Conservation (phyloP, 2,797 vertebrate genomes). For the Neosilurus mollespiculum region DNA sequence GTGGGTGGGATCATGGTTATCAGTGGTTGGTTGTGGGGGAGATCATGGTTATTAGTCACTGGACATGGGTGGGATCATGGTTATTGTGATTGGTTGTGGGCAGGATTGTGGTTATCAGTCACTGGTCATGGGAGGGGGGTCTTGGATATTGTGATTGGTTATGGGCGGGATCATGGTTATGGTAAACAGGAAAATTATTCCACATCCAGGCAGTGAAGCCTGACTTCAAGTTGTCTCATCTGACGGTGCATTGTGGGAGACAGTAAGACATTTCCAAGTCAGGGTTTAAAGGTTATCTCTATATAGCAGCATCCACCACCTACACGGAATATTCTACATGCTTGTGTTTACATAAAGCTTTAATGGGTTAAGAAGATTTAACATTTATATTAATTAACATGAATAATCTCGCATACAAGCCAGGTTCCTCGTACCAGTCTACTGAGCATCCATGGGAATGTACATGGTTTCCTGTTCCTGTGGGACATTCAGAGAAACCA, state of each 20-base stretch:
- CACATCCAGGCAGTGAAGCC: too few species aligned
- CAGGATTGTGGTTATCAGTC: too few species aligned
- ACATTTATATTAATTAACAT: neutral
- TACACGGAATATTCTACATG: neutral
- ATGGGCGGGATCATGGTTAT: too few species aligned
- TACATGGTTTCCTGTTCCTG: neutral
- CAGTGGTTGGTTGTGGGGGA: too few species aligned
- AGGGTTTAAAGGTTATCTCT: neutral
- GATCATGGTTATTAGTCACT: too few species aligned
- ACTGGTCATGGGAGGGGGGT: too few species aligned
- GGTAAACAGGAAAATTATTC: too few species aligned
- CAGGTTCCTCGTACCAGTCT: neutral
- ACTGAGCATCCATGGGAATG: neutral
- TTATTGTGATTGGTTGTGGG: too few species aligned
- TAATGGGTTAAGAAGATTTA: too few species aligned
- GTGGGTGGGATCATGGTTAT: too few species aligned
- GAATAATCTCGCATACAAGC: neutral
- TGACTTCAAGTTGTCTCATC: neutral
- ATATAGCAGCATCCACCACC: neutral
- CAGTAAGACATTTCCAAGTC: constrained; percentile 5
- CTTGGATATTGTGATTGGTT: too few species aligned
- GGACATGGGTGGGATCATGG: too few species aligned
- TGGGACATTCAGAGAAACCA: neutral
- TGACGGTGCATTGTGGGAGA: neutral
- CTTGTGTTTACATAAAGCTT: neutral